These are phyloP conservation scores for Drosophila nikananu DNA, from an alignment of 1,140 invertebrate species.

Conservation along the genomic window DNA sequence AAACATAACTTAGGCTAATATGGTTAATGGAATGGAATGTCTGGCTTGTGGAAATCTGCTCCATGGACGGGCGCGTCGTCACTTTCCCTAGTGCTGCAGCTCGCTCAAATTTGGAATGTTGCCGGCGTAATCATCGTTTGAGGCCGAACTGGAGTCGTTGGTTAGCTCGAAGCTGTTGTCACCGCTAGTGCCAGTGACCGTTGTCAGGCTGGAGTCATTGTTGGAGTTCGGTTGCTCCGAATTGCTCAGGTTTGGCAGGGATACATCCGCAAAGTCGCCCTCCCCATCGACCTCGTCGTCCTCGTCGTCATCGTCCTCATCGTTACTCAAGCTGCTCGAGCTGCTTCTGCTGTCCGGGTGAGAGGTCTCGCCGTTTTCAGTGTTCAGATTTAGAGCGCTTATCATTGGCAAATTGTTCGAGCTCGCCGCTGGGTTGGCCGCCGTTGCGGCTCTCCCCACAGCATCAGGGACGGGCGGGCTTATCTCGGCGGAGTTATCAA, in stretches of 20 bases:
- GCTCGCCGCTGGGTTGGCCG: slow-evolving; percentile 8
- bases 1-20: slow-evolving; percentile 33
- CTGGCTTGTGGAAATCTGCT: slow-evolving; percentile 29
- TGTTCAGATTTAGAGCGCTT: slow-evolving; percentile 76
- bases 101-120: slow-evolving; percentile 77
- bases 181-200: slow-evolving; percentile 80
- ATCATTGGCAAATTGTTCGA: slow-evolving; percentile 67
- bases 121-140: slow-evolving; percentile 67
- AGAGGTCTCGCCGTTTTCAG: slow-evolving; percentile 18
- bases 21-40: slow-evolving; percentile 70
- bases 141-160: slow-evolving; percentile 80
- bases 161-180: slow-evolving; percentile 82
- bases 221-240: slow-evolving; percentile 74
- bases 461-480: slow-evolving; percentile 1
- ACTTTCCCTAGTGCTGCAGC: slow-evolving; percentile 43
- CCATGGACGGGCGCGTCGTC: slow-evolving; percentile 44
- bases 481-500: slow-evolving; percentile 53
- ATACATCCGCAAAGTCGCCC: slow-evolving; percentile 58
- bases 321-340: slow-evolving; percentile 62
- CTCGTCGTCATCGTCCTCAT: slow-evolving; percentile 57
- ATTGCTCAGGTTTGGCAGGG: slow-evolving; percentile 72
- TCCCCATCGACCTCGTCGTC: slow-evolving; percentile 46
- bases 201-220: slow-evolving; percentile 82
- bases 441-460: slow-evolving; percentile 12
- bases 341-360: slow-evolving; percentile 48